A percentile compares a stretch with the other conserved stretches of the same genome.
phyloP scores from a whole-genome alignment of 2,113 vertebrate species.

The Chaetura pelagica region DNA sequence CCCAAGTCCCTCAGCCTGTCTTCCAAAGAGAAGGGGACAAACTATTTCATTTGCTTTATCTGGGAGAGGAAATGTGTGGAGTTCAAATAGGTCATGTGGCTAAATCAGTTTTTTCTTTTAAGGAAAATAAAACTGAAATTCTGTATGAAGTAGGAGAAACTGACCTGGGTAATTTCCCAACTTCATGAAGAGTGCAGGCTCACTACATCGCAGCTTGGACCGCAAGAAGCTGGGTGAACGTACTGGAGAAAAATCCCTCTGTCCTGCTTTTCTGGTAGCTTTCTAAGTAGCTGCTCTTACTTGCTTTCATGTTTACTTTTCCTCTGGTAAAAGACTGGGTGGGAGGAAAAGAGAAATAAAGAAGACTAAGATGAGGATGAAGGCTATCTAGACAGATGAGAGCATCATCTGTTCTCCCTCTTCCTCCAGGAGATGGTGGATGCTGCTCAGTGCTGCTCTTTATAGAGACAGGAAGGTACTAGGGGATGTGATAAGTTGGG shows the following conservation, averaged over 20 bases:
- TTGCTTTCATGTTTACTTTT: neutral
- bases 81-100: neutral
- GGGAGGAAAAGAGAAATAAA: neutral
- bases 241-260: neutral
- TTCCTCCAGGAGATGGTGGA: neutral
- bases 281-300: neutral
- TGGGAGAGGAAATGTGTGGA: neutral
- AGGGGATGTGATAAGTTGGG: neutral
- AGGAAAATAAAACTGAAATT: neutral
- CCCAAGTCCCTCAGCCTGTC: too few relatives aligned
- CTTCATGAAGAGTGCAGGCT: neutral
- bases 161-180: neutral
- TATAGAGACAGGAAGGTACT: neutral
- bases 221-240: rapidly evolving
- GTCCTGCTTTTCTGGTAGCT: neutral
- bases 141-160: neutral
- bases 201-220: neutral
- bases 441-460: neutral
- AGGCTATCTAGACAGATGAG: neutral
- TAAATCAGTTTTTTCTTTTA: neutral
- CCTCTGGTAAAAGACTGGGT: neutral
- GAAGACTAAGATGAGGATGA: neutral
- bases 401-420: neutral
- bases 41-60: neutral
- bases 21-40: neutral